Evolutionary conservation across 2,113 vertebrate genomes (phyloP), one percentile per base, ranked within the genome.

Genomic region (Panthera uncia): DNA sequence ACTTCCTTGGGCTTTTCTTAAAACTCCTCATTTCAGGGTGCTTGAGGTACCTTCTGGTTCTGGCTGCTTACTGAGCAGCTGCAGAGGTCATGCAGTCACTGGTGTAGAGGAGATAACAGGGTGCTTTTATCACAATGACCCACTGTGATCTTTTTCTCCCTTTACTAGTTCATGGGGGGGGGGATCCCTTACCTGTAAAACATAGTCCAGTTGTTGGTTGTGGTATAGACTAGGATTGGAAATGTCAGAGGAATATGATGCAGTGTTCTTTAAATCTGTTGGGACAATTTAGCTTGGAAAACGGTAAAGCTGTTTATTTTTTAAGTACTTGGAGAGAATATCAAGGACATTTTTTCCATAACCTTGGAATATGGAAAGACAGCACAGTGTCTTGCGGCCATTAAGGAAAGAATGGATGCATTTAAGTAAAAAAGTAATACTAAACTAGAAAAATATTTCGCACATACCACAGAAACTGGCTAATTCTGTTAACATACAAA

Each of bases 1-100:
- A 71, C 31, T 91, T 63, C 38, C 13, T 81, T 65, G 74, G 61
- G 33, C 50, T 89, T 92, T 85, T 68, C 79, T 90, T 95, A 55
- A 76, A 63, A 84, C 33, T 91, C 19, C 41, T 63, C 11, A 25
- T 71, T 88, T 65, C 8, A 14, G 33, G 21, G 38, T 93, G 66
- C 25, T 16, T 41, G 33, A 33, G 55, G 45, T 11, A 16, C 33
- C 27, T 31, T 48, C 48, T 36, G 13, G 33, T 65, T 33, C 23
- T 38, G 9, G 88, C 52, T 41, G 52, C 74, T 74, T 15, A 29
- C 38, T 61, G 27, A 65, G 19, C 57, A 86, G 0, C 48, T 55
- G 10, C 55, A 48, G 31, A 27, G 33, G 21, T 52, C 11, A 36
- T 29, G 45, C 27, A 15, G 12, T 63, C 11, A 10, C 33, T 12